These are phyloP conservation scores for Theonella swinhoei DNA, from an alignment of 37 sponge, comb jelly and placozoan species.

Conservation along the genomic window DNA sequence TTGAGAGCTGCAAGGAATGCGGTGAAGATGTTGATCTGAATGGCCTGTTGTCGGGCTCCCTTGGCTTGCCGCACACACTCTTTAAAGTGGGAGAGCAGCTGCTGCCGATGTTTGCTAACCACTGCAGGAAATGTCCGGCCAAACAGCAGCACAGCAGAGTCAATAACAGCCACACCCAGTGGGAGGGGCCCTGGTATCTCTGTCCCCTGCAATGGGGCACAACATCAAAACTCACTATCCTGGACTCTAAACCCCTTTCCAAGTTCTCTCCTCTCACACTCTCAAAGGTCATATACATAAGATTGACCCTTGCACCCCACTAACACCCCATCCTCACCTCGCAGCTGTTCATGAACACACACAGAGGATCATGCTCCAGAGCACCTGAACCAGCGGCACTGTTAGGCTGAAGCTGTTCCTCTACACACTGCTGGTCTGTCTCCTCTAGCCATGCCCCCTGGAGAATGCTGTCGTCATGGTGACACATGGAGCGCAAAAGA, in stretches of 20 bases:
- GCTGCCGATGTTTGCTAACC: conserved; percentile 84
- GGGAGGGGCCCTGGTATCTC: conserved; percentile 88
- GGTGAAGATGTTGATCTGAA: conserved; percentile 96
- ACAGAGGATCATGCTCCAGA: conserved; percentile 92
- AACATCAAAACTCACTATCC: too few relatives aligned
- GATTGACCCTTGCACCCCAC: neutral
- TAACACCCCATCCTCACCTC: neutral
- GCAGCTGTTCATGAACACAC: conserved; percentile 49
- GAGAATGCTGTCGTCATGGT: conserved; percentile 87
- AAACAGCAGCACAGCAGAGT: conserved; percentile 89
- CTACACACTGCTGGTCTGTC: conserved; percentile 87
- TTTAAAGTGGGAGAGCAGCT: conserved; percentile 92
- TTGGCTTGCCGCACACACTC: conserved; percentile 85
- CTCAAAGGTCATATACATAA: neutral
- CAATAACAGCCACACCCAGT: conserved; percentile 94
- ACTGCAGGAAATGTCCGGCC: conserved; percentile 94
- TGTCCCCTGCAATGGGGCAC: conserved; percentile 13
- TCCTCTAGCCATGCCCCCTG: conserved; percentile 90
- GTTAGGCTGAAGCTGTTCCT: conserved; percentile 87
- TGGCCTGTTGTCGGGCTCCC: conserved; percentile 73
- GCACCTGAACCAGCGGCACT: conserved; percentile 95
- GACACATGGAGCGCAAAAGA: conserved; percentile 89
- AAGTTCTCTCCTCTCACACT: too few relatives aligned
- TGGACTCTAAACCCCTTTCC: too few relatives aligned
- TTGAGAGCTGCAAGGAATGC: conserved; percentile 92